Percentiles rank a stretch among this genome's conserved stretches.
Conservation (phyloP, 2,113 vertebrate species). For the Charadrius vociferus region DNA sequence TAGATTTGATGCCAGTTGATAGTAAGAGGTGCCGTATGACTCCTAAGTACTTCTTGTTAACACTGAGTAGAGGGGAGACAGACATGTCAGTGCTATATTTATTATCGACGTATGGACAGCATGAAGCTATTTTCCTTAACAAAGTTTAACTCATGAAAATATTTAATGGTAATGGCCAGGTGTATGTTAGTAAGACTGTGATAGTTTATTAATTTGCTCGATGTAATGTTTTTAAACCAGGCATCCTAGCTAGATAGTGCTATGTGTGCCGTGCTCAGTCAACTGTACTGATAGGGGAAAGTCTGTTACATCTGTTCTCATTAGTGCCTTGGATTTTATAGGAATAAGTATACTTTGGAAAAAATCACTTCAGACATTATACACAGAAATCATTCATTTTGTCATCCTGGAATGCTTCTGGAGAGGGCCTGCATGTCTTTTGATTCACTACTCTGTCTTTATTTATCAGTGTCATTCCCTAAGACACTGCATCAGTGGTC, state of each 20-base stretch:
- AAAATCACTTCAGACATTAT: neutral
- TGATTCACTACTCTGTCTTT: neutral
- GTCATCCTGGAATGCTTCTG: neutral
- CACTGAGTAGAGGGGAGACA: neutral
- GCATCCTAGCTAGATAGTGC: neutral
- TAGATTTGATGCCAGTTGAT: neutral
- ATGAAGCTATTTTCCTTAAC: neutral
- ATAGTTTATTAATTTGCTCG: neutral
- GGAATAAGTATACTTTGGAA: neutral
- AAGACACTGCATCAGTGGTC: neutral
- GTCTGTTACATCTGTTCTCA: neutral
- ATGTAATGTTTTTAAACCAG: neutral
- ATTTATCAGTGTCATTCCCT: neutral
- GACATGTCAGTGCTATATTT: neutral
- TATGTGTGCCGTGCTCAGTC: neutral
- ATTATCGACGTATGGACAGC: neutral
- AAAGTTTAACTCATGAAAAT: neutral
- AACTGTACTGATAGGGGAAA: neutral
- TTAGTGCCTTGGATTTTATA: neutral
- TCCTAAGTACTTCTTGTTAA: neutral
- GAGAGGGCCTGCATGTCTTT: neutral
- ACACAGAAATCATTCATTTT: neutral
- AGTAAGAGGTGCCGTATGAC: neutral
- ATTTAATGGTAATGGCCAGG: neutral
- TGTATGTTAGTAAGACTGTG: neutral